Evolutionary conservation across 2,113 vertebrate genomes (phyloP), one percentile per base, ranked within the genome.

Genomic region (Chauna torquata): DNA sequence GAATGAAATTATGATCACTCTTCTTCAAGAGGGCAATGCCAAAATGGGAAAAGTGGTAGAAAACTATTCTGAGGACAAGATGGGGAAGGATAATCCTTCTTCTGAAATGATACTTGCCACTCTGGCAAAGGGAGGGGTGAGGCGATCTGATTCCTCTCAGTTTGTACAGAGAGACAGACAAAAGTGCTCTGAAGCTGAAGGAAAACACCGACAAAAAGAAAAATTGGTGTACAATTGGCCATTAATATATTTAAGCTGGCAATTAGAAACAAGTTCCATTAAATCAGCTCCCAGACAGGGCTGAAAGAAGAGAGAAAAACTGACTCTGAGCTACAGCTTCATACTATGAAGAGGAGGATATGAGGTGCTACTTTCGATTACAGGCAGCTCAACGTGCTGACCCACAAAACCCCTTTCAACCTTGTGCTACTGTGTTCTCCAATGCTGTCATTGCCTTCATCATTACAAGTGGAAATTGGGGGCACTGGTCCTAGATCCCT

Each of bases 201-300:
- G 20, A 82, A 94, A 87, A 87, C 47, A 72, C 23, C 45, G 74
- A 65, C 69, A 72, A 72, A 90, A 90, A 76, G 77, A 59, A 71
- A 87, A 89, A 76, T 14, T 5, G 6, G 9, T 36, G 38, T 77
- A 16, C 96, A 94, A 89, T 15, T 72, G 1, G 20, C 11, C 74
- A 65, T 69, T 85, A 85, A 69, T 92, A n/a, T 40, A 85, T 89
- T 95, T 87, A 94, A 96, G 36, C 40, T 65, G 70, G 65, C 34
- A 82, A 84, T 87, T 89, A 80, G 69, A 75, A 91, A 71, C 16
- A 79, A 40, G 25, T 72, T 79, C 23, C 57, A 47, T 55, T 68
- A 76, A 72, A 61, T 86, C 38, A 54, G 70, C 32, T 87, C 49
- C 47, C 77, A 66, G 52, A 3, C 84, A 57, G 65, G 82, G 23